Evolutionary conservation across 2,113 vertebrate species (phyloP).

Genomic region (Antigone vipio): DNA sequence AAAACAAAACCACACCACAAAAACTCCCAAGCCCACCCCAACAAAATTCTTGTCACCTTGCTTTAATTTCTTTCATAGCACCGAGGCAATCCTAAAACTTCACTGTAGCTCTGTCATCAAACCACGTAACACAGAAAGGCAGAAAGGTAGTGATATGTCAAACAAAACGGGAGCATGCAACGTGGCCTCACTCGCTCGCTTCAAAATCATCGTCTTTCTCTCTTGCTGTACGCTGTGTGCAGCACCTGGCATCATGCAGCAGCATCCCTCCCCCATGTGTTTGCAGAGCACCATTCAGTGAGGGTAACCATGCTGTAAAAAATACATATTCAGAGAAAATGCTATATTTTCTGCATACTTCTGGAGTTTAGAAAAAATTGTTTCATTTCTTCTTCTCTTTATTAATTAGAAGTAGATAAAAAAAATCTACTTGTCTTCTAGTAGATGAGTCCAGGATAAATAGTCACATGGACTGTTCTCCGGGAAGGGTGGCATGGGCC

Average conservation of each 20-base stretch:
- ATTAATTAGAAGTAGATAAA: neutral
- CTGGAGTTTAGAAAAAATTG: neutral
- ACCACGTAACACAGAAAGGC: fast-evolving
- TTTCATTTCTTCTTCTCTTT: neutral
- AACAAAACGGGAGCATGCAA: neutral
- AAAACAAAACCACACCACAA: neutral
- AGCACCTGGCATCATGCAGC: neutral
- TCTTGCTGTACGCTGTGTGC: neutral
- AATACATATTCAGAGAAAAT: neutral
- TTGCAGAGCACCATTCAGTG: fast-evolving
- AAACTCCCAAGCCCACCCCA: neutral
- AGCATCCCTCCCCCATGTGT: neutral
- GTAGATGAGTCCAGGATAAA: neutral
- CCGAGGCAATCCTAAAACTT: neutral
- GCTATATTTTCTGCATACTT: neutral
- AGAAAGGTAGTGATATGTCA: neutral
- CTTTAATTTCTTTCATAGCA: neutral
- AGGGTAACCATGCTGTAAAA: neutral
- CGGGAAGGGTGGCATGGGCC: neutral
- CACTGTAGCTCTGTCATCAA: neutral
- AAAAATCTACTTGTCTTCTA: neutral
- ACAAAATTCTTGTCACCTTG: neutral
- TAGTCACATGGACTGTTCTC: neutral
- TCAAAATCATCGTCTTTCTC: neutral
- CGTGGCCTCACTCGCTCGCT: neutral